A percentile compares a stretch with the other conserved stretches of the same genome.
These are phyloP conservation scores for Chrysocyon brachyurus DNA, from an alignment of 2,797 vertebrate genomes.

Conservation along the genomic window DNA sequence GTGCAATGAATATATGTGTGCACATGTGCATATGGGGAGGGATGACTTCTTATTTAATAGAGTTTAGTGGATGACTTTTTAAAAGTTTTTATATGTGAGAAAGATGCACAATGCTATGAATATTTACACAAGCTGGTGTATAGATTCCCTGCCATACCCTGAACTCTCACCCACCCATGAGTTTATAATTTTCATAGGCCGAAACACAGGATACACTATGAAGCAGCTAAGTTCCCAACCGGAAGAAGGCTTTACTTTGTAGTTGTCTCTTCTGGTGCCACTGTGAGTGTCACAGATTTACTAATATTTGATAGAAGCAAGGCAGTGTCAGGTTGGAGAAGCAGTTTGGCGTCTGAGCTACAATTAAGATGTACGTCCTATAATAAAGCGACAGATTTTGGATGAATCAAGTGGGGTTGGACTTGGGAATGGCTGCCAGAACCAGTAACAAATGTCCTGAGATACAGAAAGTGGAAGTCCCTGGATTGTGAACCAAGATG, in stretches of 20 bases:
- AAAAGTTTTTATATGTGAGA: neutral
- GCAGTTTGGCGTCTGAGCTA: neutral
- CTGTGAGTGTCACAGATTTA: neutral
- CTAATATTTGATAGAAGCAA: neutral
- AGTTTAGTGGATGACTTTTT: neutral
- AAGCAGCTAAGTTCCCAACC: neutral
- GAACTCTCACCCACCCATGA: neutral
- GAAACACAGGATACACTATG: neutral
- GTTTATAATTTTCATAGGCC: neutral
- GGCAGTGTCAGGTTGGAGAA: neutral
- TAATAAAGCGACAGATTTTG: neutral
- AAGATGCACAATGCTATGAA: neutral
- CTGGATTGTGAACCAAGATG: neutral
- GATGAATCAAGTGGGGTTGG: neutral
- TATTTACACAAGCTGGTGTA: neutral
- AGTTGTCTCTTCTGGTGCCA: neutral
- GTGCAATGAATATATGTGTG: neutral
- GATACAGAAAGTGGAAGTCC: neutral
- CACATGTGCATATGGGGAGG: neutral
- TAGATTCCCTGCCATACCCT: neutral
- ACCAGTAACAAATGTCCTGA: slow-evolving; percentile 1
- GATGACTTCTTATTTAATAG: neutral
- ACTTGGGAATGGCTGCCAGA: neutral
- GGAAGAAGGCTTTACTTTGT: neutral
- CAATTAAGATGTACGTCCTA: neutral